Evolutionary conservation across 2,888 invertebrate genomes (phyloP).

Genomic region (Philereme vetulata): DNA sequence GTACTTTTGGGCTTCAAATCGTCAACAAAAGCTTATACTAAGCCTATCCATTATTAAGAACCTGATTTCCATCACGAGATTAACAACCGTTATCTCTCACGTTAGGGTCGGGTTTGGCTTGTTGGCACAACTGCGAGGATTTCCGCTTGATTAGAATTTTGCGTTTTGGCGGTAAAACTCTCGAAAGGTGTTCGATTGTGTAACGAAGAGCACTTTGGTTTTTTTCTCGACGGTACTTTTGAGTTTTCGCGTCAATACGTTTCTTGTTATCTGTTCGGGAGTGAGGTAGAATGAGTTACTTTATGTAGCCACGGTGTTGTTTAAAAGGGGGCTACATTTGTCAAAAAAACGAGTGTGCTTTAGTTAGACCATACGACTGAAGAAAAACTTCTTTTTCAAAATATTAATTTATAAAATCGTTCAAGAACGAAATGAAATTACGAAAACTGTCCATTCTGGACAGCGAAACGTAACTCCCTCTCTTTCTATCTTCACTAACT

Average conservation of each 20-base stretch:
- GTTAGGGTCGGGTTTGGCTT: slow-evolving; percentile 26
- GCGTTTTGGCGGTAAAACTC: slow-evolving; percentile 58
- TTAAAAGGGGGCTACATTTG: background rate
- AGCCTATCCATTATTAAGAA: slow-evolving; percentile 49
- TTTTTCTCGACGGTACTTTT: slow-evolving; percentile 50
- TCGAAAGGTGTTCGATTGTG: slow-evolving; percentile 78
- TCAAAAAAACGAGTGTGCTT: background rate
- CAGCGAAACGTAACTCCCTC: too few relatives aligned
- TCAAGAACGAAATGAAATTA: too few relatives aligned
- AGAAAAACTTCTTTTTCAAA: too few relatives aligned
- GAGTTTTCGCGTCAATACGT: slow-evolving; percentile 59
- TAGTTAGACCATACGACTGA: too few relatives aligned
- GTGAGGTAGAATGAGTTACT: slow-evolving; percentile 17
- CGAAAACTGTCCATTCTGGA: too few relatives aligned
- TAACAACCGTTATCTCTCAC: slow-evolving; percentile 19
- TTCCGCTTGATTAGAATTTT: slow-evolving; percentile 60
- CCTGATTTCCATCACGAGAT: slow-evolving; percentile 30
- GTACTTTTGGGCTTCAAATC: slow-evolving; percentile 59
- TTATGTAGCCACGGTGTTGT: slow-evolving; percentile 11
- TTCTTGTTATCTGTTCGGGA: slow-evolving; percentile 36
- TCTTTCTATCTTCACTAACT: too few relatives aligned
- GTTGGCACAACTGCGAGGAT: slow-evolving; percentile 43
- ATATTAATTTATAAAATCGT: too few relatives aligned
- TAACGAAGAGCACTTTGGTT: slow-evolving; percentile 55
- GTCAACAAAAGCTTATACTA: slow-evolving; percentile 81